Evolutionary conservation across 2,888 invertebrate genomes (phyloP), one percentile per base, ranked within the genome.

Genomic region (Cecidostiba fungosa): DNA sequence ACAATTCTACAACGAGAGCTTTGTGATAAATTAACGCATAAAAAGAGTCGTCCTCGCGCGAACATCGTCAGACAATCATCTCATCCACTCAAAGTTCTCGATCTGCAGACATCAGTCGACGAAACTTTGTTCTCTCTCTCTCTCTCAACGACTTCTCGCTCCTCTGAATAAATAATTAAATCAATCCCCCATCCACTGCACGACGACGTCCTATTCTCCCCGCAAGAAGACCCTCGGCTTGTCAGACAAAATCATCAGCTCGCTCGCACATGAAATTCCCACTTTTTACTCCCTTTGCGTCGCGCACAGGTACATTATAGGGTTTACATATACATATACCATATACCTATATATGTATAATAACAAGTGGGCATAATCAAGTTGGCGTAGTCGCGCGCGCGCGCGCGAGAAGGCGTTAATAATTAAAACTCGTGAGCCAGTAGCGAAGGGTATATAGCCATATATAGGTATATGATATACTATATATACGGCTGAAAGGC

Each of bases 361-460:
- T 81, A 82, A 82, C 82, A 76, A 82, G 82, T 82, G 69, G 82
- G 47, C 74, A 50, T 62, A 82, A 82, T 82, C 74, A 82, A 76
- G 23, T n/a, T 16, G 23, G 12, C 23, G n/a, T 5, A 54, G 54
- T n/a, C 29, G 29, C 36, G 3, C 26, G 26, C 47, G 59, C n/a
- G n/a, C n/a, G 66, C 39, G 66, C 43, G 76, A 76, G 36, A 76
- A 19, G 32, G 29, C 74, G 47, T 82, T 50, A 76, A 82, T 76
- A 76, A 82, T 76, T 74, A 47, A 81, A 74, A n/a, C 50, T 19
- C 72, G 50, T 16, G 14, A 26, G 10, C 19, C 19, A 4, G 16
- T 50, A 50, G 59, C 23, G 59, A 23, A 26, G 62, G 23, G 5
- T 23, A n/a, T 16, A 29, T 36, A 16, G 29, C 3, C 36, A 19